Evolutionary conservation across 2,888 invertebrate genomes (phyloP).

Genomic region (Alsophila aescularia): DNA sequence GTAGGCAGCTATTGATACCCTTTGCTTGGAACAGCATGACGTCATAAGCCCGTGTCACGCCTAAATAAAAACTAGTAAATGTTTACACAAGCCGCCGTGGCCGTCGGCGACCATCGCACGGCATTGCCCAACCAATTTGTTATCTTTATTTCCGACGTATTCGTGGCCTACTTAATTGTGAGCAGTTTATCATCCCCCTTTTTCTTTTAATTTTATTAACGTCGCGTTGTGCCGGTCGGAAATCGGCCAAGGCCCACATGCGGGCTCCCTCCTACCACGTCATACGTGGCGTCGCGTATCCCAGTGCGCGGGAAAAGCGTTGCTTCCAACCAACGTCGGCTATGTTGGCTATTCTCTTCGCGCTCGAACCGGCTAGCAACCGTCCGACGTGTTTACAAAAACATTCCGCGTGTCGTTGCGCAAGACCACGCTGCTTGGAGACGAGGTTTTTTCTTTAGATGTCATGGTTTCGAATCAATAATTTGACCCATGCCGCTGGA

Average conservation of each 20-base stretch:
- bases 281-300: constrained; percentile 18
- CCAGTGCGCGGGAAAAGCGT: constrained; percentile 24
- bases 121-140: constrained; percentile 33
- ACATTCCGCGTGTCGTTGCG: constrained; percentile 61
- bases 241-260: constrained; percentile 50
- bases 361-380: constrained; percentile 46
- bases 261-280: constrained; percentile 46
- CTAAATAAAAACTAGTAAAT: constrained; percentile 48
- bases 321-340: background rate
- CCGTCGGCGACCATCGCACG: constrained; percentile 23
- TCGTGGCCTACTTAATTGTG: constrained; percentile 34
- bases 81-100: constrained; percentile 34
- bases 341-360: constrained; percentile 21
- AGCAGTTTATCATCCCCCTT: constrained; percentile 44
- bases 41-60: constrained; percentile 44
- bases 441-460: constrained; percentile 41
- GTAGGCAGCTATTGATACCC: constrained; percentile 41
- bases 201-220: constrained; percentile 42
- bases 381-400: constrained; percentile 63
- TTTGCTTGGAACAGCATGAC: constrained; percentile 34
- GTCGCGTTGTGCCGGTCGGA: constrained; percentile 44
- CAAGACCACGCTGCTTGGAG: constrained; percentile 48
- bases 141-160: constrained; percentile 36
- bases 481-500: constrained; percentile 39
- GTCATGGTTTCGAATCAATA: constrained; percentile 46